Evolutionary conservation across 1,140 invertebrate genomes (phyloP).

Genomic region (Heterodera carotae): DNA sequence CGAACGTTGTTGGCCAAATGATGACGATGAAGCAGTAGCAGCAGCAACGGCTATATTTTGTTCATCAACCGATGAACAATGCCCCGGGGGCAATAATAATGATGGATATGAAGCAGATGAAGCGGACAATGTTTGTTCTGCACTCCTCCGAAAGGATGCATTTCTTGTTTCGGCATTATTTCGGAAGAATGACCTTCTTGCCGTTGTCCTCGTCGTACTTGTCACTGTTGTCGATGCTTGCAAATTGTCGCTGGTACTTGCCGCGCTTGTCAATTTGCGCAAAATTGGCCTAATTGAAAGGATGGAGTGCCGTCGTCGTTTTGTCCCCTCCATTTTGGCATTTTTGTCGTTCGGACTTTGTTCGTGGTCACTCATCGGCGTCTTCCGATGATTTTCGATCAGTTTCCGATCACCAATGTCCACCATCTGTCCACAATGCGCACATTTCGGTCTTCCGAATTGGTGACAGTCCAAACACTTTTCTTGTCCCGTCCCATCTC

Average conservation of each 20-base stretch:
- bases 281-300: conserved; percentile 4
- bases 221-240: not conserved
- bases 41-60: not conserved
- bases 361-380: not conserved
- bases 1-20: not conserved
- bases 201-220: not conserved
- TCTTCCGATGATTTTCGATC: not conserved
- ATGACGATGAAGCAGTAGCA: not conserved
- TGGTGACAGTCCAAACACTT: not conserved
- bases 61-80: not conserved
- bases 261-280: conserved; percentile 5
- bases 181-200: not conserved
- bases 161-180: not conserved
- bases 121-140: not conserved
- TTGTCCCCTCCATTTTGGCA: not conserved
- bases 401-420: not conserved
- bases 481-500: not conserved
- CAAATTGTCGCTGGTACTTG: not conserved
- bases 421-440: not conserved
- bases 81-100: not conserved
- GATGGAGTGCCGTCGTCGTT: not conserved
- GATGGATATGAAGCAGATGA: not conserved
- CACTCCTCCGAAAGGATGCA: not conserved
- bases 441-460: not conserved
- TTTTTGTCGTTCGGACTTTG: not conserved